Base-by-base conservation (phyloP, 2,888 invertebrate species). In the Amiota communis region DNA sequence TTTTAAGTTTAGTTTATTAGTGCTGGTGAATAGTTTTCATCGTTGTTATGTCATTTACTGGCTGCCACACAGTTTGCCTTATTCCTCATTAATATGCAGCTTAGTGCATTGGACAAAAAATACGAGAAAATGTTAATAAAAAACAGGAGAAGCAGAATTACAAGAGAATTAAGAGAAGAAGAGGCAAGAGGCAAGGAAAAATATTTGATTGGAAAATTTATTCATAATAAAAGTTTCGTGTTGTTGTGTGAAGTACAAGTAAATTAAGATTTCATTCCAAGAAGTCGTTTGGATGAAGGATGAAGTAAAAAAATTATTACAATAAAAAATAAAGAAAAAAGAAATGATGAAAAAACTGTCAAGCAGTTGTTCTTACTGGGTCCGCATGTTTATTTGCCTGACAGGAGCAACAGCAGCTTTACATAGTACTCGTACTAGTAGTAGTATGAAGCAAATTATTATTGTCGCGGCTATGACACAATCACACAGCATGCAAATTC, bases 361-460 rank as follows among this genome's bases (percentile, higher is more conserved):
- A 11, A 57, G 15, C 8, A 11, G 57, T 9, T 15, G 51, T n/a
- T 6, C 12, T 51, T 11, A 51, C 20, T 20, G 9, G 6, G 59
- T 59, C 12, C 17, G 53, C 36, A 6, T 9, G 59, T 59, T 59
- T 23, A 17, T 59, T n/a, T 20, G 20, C 59, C 23, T 53, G 67
- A 68, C 51, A 68, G 67, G 23, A 11, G 48, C 47, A 65, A 48
- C 12, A 51, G 36, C 36, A 36, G 36, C 36, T n/a, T n/a, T n/a
- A 36, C 6, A 6, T n/a, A n/a, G n/a, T n/a, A n/a, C n/a, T n/a
- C n/a, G n/a, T n/a, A n/a, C n/a, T n/a, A n/a, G n/a, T n/a, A n/a
- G n/a, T n/a, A 36, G 8, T 36, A 36, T 36, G 36, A 36, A 51
- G 17, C 59, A 20, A 53, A 68, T 53, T 20, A 53, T 12, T 20